Evolutionary conservation across 2,113 vertebrate species (phyloP).

Genomic region (Vanacampus margaritifer): DNA sequence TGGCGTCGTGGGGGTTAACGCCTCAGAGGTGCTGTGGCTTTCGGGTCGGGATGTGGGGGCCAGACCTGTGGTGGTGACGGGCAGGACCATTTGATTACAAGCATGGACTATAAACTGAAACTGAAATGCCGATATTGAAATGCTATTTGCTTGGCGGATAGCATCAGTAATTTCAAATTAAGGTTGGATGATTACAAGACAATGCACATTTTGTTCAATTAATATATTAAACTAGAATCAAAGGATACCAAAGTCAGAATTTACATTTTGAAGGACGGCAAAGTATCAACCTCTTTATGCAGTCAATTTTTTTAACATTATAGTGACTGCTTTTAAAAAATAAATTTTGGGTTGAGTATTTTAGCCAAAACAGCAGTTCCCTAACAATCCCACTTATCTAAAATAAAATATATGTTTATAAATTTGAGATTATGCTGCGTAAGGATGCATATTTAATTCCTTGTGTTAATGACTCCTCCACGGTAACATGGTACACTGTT

Average conservation of each 20-base stretch:
- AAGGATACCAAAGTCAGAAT: not conserved
- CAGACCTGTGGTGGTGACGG: conserved; percentile 71
- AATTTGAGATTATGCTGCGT: too few relatives aligned
- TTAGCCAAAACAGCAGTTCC: too few relatives aligned
- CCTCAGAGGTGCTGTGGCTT: conserved; percentile 80
- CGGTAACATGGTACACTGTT: too few relatives aligned
- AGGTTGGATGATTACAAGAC: not conserved
- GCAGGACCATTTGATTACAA: not conserved
- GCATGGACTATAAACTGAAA: not conserved
- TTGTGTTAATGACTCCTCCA: too few relatives aligned
- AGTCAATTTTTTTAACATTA: too few relatives aligned
- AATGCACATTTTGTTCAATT: not conserved
- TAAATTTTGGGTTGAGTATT: too few relatives aligned
- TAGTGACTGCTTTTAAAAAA: too few relatives aligned
- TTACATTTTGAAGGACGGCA: too few relatives aligned
- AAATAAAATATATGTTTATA: too few relatives aligned
- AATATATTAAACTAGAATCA: not conserved
- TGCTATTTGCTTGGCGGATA: not conserved
- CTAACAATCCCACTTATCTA: too few relatives aligned
- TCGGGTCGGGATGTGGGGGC: conserved; percentile 80
- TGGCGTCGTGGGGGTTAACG: conserved; percentile 87
- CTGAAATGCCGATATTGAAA: not conserved
- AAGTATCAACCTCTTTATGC: too few relatives aligned
- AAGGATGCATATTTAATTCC: too few relatives aligned
- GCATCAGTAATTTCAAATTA: not conserved